These are phyloP conservation scores for Sciurus niger DNA, from an alignment of 2,113 vertebrate genomes.

Conservation along the genomic window DNA sequence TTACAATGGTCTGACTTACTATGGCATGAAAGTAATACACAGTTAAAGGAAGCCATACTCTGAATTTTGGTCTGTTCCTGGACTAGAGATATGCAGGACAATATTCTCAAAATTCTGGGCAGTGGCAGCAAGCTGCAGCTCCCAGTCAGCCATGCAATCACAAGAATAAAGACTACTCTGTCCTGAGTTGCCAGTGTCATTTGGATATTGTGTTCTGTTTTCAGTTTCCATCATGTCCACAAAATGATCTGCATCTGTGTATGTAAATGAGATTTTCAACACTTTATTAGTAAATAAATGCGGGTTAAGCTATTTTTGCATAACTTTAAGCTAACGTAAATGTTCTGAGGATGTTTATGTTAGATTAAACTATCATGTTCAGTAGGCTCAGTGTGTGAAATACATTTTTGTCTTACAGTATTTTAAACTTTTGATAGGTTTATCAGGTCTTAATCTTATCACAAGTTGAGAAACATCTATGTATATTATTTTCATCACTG, in stretches of 20 bases:
- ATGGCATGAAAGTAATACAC: neutral
- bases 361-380: too few species aligned
- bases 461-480: neutral
- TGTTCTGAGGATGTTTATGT: too few species aligned
- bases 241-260: neutral
- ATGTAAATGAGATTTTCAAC: neutral
- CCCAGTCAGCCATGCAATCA: neutral
- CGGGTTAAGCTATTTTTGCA: too few species aligned
- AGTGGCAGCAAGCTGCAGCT: neutral
- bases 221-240: neutral
- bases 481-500: neutral
- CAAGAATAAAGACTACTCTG: neutral
- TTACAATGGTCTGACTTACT: neutral
- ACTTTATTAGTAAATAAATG: neutral
- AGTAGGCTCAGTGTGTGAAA: too few species aligned
- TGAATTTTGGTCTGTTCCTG: neutral
- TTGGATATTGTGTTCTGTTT: neutral
- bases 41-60: neutral
- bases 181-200: neutral
- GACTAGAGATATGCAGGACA: neutral
- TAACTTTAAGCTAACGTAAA: neutral
- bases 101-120: neutral
- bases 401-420: too few species aligned
- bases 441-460: neutral
- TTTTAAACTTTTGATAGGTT: too few species aligned